Evolutionary conservation across 2,888 invertebrate genomes (phyloP).

Genomic region (Hyposoter dolosus): DNA sequence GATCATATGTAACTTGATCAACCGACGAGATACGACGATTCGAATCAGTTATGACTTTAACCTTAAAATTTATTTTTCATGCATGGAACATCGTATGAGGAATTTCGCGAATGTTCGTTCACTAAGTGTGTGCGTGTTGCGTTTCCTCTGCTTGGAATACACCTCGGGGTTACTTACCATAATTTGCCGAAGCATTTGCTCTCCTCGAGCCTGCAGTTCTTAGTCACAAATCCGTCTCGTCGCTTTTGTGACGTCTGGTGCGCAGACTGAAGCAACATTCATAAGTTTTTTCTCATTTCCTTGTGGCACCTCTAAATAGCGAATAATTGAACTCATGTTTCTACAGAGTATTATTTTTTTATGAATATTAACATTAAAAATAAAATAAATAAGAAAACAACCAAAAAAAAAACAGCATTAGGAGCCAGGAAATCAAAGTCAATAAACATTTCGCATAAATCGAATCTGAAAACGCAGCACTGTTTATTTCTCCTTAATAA

Average conservation of each 20-base stretch:
- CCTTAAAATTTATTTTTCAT: background rate
- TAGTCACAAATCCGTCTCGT: slow-evolving; percentile 20
- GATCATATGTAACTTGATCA: background rate
- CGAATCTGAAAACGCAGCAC: background rate
- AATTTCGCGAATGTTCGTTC: background rate
- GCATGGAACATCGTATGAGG: background rate
- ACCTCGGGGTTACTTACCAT: slow-evolving; percentile 40
- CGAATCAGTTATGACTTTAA: background rate
- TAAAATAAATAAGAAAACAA: background rate
- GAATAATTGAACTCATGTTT: background rate
- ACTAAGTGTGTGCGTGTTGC: slow-evolving; percentile 35
- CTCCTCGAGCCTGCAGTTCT: slow-evolving; percentile 23
- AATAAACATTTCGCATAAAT: background rate
- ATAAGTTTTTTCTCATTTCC: background rate
- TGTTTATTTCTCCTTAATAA: background rate
- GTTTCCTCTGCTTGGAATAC: slow-evolving; percentile 42
- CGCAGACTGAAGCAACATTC: background rate
- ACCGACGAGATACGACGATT: background rate
- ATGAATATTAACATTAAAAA: background rate
- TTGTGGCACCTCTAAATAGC: background rate
- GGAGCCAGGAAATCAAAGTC: background rate
- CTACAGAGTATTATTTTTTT: background rate
- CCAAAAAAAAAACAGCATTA: background rate
- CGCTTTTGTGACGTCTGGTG: slow-evolving; percentile 8
- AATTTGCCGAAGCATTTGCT: slow-evolving; percentile 52